A percentile compares a stretch with the other conserved stretches of the same genome.
Evolutionary conservation across 2,797 vertebrate species (phyloP).

Genomic region (Centropyge bicolor): DNA sequence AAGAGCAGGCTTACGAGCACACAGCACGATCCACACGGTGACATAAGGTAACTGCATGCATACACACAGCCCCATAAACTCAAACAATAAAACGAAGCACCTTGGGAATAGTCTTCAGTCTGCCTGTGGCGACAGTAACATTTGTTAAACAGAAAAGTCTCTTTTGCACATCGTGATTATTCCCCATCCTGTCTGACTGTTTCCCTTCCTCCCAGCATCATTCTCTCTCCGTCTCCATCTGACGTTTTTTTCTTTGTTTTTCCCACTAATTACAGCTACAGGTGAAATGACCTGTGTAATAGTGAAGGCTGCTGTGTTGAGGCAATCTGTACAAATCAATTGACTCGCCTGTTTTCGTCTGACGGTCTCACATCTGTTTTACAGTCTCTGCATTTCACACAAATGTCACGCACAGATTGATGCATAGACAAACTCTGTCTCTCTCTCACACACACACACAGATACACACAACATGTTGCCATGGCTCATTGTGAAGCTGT

Average conservation of each 20-base stretch:
- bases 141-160: conserved; percentile 27
- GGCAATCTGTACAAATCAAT: conserved; percentile 46
- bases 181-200: conserved; percentile 23
- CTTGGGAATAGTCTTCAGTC: conserved; percentile 3
- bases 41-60: conserved; percentile 11
- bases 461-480: neutral
- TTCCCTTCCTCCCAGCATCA: conserved; percentile 9
- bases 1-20: conserved; percentile 13
- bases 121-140: conserved; percentile 2
- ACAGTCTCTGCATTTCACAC: conserved; percentile 22
- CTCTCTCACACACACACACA: neutral
- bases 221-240: neutral
- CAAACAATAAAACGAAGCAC: conserved; percentile 16
- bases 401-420: conserved; percentile 28
- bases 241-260: conserved; percentile 5
- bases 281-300: conserved; percentile 46
- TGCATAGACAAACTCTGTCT: conserved; percentile 8
- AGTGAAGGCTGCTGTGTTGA: conserved; percentile 25
- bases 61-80: conserved; percentile 8
- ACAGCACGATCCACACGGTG: neutral
- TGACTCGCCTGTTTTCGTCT: conserved; percentile 20
- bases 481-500: conserved; percentile 30
- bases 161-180: conserved; percentile 22
- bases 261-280: conserved; percentile 55
- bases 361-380: conserved; percentile 52